Evolutionary conservation across 2,888 invertebrate species (phyloP).

Genomic region (Iphiclides podalirius): DNA sequence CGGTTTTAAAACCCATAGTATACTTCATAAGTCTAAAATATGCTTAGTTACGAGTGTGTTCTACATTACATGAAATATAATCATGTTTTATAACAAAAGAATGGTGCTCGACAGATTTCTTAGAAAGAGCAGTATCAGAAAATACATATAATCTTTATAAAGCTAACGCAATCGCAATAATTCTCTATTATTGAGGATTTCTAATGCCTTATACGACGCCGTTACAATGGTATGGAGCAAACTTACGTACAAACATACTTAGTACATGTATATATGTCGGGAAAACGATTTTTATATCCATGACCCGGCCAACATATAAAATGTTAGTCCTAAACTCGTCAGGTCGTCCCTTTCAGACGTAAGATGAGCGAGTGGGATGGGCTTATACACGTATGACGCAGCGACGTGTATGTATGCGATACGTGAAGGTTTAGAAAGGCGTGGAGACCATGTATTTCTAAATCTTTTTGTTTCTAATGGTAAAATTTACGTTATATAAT

Average conservation of each 20-base stretch:
- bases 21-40: no score
- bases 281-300: slow-evolving; percentile 79
- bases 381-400: slow-evolving; percentile 66
- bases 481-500: no score
- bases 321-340: slow-evolving; percentile 74
- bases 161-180: slow-evolving; percentile 55
- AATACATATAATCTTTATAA: slow-evolving; percentile 35
- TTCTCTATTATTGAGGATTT: slow-evolving; percentile 67
- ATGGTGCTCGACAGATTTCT: no score
- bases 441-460: slow-evolving; percentile 44
- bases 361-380: slow-evolving; percentile 49
- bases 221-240: slow-evolving; percentile 36
- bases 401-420: slow-evolving; percentile 57
- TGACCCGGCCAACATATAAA: slow-evolving; percentile 80
- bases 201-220: slow-evolving; percentile 57
- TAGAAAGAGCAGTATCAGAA: no score
- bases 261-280: slow-evolving; percentile 51
- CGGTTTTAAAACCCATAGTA: no score
- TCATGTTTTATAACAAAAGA: no score
- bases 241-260: slow-evolving; percentile 32
- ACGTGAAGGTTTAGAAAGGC: slow-evolving; percentile 41
- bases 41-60: no score
- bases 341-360: slow-evolving; percentile 46
- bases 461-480: no score
- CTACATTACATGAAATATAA: no score